phyloP scores from a whole-genome alignment of 2,888 invertebrate species.

The Nebria salina region DNA sequence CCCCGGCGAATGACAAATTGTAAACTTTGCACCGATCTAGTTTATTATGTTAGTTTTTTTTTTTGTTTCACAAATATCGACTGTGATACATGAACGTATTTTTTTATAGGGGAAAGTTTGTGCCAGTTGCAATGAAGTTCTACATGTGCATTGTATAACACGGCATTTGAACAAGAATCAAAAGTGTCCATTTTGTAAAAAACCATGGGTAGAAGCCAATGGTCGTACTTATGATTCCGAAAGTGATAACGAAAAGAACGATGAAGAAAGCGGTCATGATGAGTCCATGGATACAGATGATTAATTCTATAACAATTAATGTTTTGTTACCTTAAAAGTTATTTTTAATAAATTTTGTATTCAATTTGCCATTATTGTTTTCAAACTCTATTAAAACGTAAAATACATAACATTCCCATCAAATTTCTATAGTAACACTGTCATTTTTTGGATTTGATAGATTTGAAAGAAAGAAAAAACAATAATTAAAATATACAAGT shows the following conservation, averaged over 20 bases:
- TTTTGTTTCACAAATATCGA: neutral
- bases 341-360: neutral
- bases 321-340: neutral
- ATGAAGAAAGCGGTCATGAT: neutral
- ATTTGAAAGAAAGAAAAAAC: neutral
- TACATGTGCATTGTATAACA: constrained; percentile 28
- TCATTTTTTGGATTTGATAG: too few relatives aligned
- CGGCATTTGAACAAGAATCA: constrained; percentile 12
- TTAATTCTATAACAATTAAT: constrained; percentile 10
- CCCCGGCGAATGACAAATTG: constrained; percentile 31
- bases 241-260: neutral
- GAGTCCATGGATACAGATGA: constrained; percentile 31
- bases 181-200: constrained; percentile 32
- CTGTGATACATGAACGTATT: neutral
- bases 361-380: too few relatives aligned
- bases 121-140: constrained; percentile 29
- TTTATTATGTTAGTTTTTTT: constrained; percentile 35
- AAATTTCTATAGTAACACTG: too few relatives aligned
- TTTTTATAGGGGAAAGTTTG: constrained; percentile 36
- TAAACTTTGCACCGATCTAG: constrained; percentile 29
- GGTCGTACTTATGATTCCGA: constrained; percentile 25
- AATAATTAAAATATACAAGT: constrained; percentile 38
- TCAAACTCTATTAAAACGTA: too few relatives aligned
- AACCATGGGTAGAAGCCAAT: constrained; percentile 35
- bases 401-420: too few relatives aligned